These are phyloP conservation scores for Albula glossodonta DNA, from an alignment of 2,113 vertebrate genomes.

Conservation along the genomic window DNA sequence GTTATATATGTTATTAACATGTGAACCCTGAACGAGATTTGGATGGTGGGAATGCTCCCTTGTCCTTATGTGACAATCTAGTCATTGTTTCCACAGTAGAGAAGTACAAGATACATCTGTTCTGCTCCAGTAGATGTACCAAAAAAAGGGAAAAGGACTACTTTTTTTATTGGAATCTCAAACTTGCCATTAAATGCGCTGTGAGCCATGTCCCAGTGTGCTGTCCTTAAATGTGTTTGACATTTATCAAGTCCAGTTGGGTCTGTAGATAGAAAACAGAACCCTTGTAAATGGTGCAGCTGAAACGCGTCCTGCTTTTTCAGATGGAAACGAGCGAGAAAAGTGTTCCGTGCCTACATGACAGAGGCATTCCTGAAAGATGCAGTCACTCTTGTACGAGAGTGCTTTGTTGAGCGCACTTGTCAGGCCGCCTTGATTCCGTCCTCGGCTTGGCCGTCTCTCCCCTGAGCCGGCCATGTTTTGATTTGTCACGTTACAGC, in stretches of 20 bases:
- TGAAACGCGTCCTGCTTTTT: neutral
- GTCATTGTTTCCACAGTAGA: neutral
- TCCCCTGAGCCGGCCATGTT: neutral
- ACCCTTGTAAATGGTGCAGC: neutral
- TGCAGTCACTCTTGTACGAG: neutral
- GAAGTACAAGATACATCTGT: constrained; percentile 8
- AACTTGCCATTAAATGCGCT: neutral
- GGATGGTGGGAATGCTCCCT: neutral
- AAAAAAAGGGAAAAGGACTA: constrained; percentile 16
- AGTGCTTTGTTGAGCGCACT: neutral
- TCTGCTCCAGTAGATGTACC: constrained; percentile 5
- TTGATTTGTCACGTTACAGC: constrained; percentile 19
- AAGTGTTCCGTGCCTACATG: neutral
- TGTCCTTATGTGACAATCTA: constrained; percentile 31
- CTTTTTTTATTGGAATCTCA: constrained; percentile 18
- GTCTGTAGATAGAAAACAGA: neutral
- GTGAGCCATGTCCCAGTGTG: neutral
- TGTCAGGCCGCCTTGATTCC: constrained; percentile 4
- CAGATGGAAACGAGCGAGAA: neutral
- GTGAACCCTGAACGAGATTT: neutral
- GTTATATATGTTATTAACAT: too few species aligned
- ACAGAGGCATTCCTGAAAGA: neutral
- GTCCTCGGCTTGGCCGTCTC: constrained; percentile 2
- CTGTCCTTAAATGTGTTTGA: neutral
- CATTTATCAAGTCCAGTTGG: neutral